Percentiles rank a stretch among this genome's conserved stretches.
Conservation (phyloP, 2,113 vertebrate species). For the Garra rufa region DNA sequence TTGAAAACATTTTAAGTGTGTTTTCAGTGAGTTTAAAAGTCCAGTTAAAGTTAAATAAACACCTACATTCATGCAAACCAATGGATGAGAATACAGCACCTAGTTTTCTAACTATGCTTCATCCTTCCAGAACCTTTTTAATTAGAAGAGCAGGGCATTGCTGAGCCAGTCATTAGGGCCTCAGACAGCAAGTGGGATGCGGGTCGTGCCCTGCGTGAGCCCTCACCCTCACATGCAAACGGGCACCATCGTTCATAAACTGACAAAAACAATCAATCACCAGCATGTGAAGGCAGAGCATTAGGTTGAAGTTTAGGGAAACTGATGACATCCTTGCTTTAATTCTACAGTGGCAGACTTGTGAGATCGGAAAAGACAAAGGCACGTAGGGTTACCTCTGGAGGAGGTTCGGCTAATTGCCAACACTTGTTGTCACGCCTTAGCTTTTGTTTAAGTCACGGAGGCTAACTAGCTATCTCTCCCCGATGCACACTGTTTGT, state of each 20-base stretch:
- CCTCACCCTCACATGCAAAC: constrained; percentile 79
- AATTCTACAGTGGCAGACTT: constrained; percentile 86
- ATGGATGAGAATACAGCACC: not conserved
- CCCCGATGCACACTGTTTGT: constrained; percentile 85
- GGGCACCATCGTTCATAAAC: constrained; percentile 88
- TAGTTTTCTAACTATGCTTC: not conserved
- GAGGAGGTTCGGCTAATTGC: constrained; percentile 91
- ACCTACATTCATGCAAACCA: not conserved
- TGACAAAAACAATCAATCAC: constrained; percentile 94
- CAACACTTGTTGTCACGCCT: constrained; percentile 87
- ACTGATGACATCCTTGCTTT: constrained; percentile 91
- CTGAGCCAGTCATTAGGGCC: constrained; percentile 31
- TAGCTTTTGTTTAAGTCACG: constrained; percentile 89
- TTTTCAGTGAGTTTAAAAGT: constrained; percentile 3
- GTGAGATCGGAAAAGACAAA: constrained; percentile 95
- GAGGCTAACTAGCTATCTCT: constrained; percentile 90
- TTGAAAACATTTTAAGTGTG: not conserved
- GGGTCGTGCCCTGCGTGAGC: constrained; percentile 15
- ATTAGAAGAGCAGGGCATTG: constrained; percentile 19
- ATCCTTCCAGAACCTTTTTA: constrained; percentile 19
- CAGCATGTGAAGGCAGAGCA: constrained; percentile 84
- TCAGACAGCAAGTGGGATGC: constrained; percentile 2
- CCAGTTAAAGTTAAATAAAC: not conserved
- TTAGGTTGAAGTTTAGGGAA: constrained; percentile 92
- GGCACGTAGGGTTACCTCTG: constrained; percentile 90